phyloP scores from a whole-genome alignment of 2,797 vertebrate genomes.

The Epinephelus awoara region DNA sequence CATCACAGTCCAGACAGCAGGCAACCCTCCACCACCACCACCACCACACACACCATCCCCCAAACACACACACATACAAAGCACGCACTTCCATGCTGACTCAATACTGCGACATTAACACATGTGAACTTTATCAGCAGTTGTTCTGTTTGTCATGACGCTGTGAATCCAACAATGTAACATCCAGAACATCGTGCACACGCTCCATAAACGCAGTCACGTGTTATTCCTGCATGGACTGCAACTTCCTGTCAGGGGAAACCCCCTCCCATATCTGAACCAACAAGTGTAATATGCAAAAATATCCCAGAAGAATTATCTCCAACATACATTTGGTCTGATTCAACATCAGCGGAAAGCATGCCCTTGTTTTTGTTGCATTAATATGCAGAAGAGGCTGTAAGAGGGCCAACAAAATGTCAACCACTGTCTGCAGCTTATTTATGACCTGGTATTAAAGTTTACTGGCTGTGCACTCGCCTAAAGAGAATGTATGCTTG shows the following conservation, averaged over 20 bases:
- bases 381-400: not conserved
- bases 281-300: not conserved
- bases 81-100: constrained; percentile 54
- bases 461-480: no score
- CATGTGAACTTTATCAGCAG: constrained; percentile 37
- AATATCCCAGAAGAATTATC: not conserved
- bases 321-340: not conserved
- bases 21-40: constrained; percentile 35
- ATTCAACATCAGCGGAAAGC: not conserved
- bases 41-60: not conserved
- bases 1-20: constrained; percentile 72
- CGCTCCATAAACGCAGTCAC: not conserved
- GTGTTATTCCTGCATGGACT: not conserved
- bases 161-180: not conserved
- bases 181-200: not conserved
- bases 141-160: not conserved
- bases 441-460: not conserved
- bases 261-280: constrained; percentile 1
- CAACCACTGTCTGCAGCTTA: not conserved
- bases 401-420: not conserved
- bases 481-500: not conserved
- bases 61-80: constrained; percentile 3
- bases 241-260: constrained; percentile 22
- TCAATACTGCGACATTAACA: constrained; percentile 51
- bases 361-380: not conserved